Evolutionary conservation across 2,888 invertebrate species (phyloP), one percentile per base, ranked within the genome.

Genomic region (Calephelis perditalis): DNA sequence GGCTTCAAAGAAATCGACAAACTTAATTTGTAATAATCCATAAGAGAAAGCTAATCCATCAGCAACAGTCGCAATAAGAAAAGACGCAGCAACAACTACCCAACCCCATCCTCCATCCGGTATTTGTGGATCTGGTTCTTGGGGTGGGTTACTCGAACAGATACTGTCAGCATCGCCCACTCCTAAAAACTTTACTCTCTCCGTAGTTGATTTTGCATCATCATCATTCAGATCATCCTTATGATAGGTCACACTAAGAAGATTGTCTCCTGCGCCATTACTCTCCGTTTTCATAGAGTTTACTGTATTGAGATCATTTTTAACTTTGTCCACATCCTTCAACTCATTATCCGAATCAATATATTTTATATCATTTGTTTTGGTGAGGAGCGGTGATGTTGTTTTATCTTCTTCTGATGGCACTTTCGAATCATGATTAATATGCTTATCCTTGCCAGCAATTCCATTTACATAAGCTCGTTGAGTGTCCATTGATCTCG

Each of bases 21-120:
- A 94, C 73, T 96, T 94, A 0, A 95, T 94, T 78, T 96, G 96
- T 56, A 98, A 91, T 47, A 98, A 91, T 2, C 98, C 99, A 76
- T 98, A 98, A 1, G 97, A 97, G 82, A 98, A 97, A 47, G 97
- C 96, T 52, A 98, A 93, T 0, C 98, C 98, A 80, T 98, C 98
- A 57, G 97, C 96, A 46, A 98, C 95, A 73, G 97, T 93, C 56
- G 97, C 97, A 26, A 97, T 94, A 45, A 97, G 85, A 69, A 98
- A 93, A 0, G 97, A 96, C 3, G 97, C 94, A 12, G 95, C 89
- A 0, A 98, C 98, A 0, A 99, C 95, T 65, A 97, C 93, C 97
- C 97, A 97, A 40, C 97, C 97, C 95, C 96, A 97, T 40, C 96
- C 96, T n/a, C 96, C 96, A 73, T 96, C 96, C 0, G 96, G 96